Percentiles rank a stretch among this genome's conserved stretches.
These are phyloP conservation scores for Tenthredo distinguenda DNA, from an alignment of 2,888 invertebrate species.

Conservation along the genomic window DNA sequence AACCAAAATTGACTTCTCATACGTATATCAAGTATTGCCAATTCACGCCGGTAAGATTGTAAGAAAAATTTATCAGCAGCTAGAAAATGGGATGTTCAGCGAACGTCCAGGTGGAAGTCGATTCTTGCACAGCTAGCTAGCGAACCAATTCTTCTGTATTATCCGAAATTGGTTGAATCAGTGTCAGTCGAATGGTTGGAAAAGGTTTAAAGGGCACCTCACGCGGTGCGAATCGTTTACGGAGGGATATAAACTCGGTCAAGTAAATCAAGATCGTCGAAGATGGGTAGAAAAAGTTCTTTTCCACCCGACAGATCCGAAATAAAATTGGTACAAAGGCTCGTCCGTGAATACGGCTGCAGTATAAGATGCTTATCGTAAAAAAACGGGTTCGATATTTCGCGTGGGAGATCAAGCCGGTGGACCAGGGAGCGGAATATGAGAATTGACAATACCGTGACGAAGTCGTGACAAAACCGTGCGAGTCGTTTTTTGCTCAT, in stretches of 20 bases:
- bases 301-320: slow-evolving; percentile 67
- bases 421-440: slow-evolving; percentile 35
- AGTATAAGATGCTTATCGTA: slow-evolving; percentile 68
- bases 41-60: neutral
- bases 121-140: neutral
- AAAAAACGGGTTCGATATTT: slow-evolving; percentile 70
- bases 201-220: slow-evolving; percentile 23
- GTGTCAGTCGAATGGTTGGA: slow-evolving; percentile 38
- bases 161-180: slow-evolving; percentile 15
- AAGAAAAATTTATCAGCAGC: neutral
- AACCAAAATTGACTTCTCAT: neutral
- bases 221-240: slow-evolving; percentile 52
- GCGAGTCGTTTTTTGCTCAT: slow-evolving; percentile 52
- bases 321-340: slow-evolving; percentile 63
- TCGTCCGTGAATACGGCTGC: slow-evolving; percentile 42
- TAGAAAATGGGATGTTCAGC: neutral
- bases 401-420: slow-evolving; percentile 70
- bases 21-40: neutral
- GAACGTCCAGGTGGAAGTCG: neutral
- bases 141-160: neutral
- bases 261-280: slow-evolving; percentile 67
- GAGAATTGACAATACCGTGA: slow-evolving; percentile 64
- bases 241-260: slow-evolving; percentile 68
- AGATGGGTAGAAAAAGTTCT: slow-evolving; percentile 62
- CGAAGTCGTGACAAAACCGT: slow-evolving; percentile 66